A percentile compares a stretch with the other conserved stretches of the same genome.
Evolutionary conservation across 2,113 vertebrate species (phyloP).

Genomic region (Trinectes maculatus): DNA sequence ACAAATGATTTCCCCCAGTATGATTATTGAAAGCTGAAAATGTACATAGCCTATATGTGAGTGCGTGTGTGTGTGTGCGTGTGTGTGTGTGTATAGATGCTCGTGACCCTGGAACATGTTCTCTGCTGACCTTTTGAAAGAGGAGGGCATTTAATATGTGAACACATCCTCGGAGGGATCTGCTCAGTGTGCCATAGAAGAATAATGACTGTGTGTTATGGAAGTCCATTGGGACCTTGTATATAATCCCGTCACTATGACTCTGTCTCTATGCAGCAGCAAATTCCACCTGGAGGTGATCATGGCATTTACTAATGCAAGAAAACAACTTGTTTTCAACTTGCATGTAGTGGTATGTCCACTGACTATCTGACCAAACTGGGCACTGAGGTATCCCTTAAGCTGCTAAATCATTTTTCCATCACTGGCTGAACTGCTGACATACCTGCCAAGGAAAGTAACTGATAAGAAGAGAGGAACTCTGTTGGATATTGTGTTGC

Average conservation of each 20-base stretch:
- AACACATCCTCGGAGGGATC: conserved; percentile 31
- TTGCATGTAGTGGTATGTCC: conserved; percentile 12
- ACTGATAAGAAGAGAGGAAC: conserved; percentile 8
- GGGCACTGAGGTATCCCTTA: conserved; percentile 29
- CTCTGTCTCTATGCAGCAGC: conserved; percentile 41
- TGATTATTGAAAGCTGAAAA: background rate
- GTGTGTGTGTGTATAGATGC: too few species aligned
- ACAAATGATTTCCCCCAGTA: background rate
- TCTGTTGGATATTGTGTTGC: background rate
- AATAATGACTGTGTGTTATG: conserved; percentile 8
- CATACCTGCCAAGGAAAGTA: conserved; percentile 39
- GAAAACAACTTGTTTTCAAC: conserved; percentile 33
- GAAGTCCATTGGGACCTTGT: conserved; percentile 2
- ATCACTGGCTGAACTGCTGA: conserved; percentile 36
- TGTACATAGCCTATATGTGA: too few species aligned
- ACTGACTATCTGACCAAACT: conserved; percentile 40
- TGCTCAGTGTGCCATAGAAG: conserved; percentile 4
- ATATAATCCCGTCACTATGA: conserved; percentile 53
- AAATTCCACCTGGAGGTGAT: conserved; percentile 36
- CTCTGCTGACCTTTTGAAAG: conserved; percentile 22
- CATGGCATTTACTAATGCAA: conserved; percentile 7
- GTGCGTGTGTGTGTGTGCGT: too few species aligned
- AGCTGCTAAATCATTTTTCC: conserved; percentile 63
- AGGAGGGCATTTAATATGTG: conserved; percentile 12
- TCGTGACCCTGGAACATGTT: conserved; percentile 36